A percentile compares a stretch with the other conserved stretches of the same genome.
phyloP scores from a whole-genome alignment of 2,113 vertebrate genomes.

The Pristiophorus japonicus region DNA sequence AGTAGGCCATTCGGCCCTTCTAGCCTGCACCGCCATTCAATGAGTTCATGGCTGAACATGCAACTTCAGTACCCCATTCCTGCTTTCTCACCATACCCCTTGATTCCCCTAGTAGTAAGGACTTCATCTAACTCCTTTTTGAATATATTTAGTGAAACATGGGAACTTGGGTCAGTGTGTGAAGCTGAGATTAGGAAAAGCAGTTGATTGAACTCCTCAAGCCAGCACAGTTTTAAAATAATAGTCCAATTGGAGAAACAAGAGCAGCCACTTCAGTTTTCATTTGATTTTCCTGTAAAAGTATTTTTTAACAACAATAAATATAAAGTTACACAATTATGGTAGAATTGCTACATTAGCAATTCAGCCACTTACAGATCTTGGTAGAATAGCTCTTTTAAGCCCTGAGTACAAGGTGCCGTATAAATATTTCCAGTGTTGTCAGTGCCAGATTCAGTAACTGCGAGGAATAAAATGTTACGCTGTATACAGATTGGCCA shows the following conservation, averaged over 20 bases:
- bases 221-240: not conserved
- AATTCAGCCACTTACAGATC: not conserved
- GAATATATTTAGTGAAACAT: no score
- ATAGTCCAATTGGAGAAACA: not conserved
- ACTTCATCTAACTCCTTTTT: no score
- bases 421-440: not conserved
- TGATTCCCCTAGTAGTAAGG: no score
- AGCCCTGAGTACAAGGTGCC: not conserved
- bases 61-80: no score
- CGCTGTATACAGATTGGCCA: not conserved
- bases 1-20: no score
- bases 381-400: not conserved
- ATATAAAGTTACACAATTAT: conserved; percentile 4
- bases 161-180: not conserved
- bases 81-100: no score
- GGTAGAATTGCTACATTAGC: not conserved
- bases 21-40: no score
- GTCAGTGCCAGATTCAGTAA: not conserved
- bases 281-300: not conserved
- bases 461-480: not conserved
- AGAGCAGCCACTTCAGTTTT: not conserved
- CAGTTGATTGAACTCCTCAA: not conserved
- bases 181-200: not conserved
- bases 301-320: not conserved
- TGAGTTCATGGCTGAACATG: no score